Evolutionary conservation across 2,113 vertebrate genomes (phyloP), one percentile per base, ranked within the genome.

Genomic region (Euleptes europaea): DNA sequence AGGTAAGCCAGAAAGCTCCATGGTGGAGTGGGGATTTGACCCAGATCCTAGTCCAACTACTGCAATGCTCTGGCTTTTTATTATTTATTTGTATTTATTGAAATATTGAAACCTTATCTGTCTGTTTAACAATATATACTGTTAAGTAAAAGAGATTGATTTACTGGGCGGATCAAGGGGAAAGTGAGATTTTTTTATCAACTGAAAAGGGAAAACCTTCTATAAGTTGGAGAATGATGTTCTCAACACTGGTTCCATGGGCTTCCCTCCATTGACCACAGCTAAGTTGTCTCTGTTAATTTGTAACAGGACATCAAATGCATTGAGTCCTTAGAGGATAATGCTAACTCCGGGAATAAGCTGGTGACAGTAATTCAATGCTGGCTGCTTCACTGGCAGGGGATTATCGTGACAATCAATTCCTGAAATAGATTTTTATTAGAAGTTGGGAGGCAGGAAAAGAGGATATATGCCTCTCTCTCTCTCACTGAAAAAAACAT

Each of bases 371-470:
- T n/a, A 49, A 78, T 80, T 65, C 69, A 73, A 63, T 80, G 42
- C 77, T 23, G 60, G 40, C 13, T 38, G 40, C 78, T 85, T 65
- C 42, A 77, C 54, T 77, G 82, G 60, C 33, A 54, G 26, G 47
- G 63, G 71, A 66, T 47, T 79, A 79, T 35, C 51, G 66, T 85
- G 69, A 65, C 42, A 65, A 85, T 78, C 35, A 60, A 33, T 80
- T 65, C 57, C 28, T 66, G 10, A 35, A 85, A 73, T 23, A 80
- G 57, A 80, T 63, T 47, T 57, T 85, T 77, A 80, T 85, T 72
- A 65, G 70, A 85, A 73, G 84, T 67, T 85, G 72, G 42, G 57
- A 40, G 70, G 26, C 38, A 15, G 31, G 84, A 73, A 42, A 74
- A 74, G 17, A 54, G 77, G 12, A 74, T 74, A 15, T 40, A 84